These are phyloP conservation scores for Nycticryphes semicollaris DNA, from an alignment of 2,113 vertebrate genomes.

Conservation along the genomic window DNA sequence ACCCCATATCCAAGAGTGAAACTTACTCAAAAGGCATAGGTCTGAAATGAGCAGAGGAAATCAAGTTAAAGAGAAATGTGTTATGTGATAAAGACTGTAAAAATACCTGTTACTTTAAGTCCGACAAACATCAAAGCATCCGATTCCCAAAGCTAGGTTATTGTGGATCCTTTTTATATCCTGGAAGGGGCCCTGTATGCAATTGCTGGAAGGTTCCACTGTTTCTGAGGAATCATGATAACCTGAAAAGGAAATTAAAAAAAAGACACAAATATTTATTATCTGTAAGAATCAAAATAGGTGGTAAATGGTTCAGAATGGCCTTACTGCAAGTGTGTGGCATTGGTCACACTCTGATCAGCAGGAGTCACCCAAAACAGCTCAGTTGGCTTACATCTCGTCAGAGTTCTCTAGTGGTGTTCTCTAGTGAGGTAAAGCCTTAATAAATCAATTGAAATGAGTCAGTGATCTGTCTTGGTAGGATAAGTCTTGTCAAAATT, in stretches of 20 bases:
- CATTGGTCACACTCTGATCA: not conserved
- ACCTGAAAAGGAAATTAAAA: not conserved
- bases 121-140: not conserved
- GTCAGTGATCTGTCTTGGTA: not conserved
- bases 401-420: not conserved
- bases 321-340: not conserved
- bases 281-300: not conserved
- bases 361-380: fast-evolving
- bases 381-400: not conserved
- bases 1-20: not conserved
- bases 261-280: not conserved
- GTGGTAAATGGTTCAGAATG: not conserved
- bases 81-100: not conserved
- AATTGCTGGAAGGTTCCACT: not conserved
- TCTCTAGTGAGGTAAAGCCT: not conserved
- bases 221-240: not conserved
- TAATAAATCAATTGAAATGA: not conserved
- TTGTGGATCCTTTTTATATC: not conserved
- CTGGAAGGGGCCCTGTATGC: not conserved
- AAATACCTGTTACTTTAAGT: not conserved
- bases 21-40: not conserved
- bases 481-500: not conserved
- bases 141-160: not conserved
- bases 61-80: not conserved
- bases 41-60: not conserved